Base-by-base conservation (phyloP, 2,797 vertebrate genomes). In the Oryzias sinensis region DNA sequence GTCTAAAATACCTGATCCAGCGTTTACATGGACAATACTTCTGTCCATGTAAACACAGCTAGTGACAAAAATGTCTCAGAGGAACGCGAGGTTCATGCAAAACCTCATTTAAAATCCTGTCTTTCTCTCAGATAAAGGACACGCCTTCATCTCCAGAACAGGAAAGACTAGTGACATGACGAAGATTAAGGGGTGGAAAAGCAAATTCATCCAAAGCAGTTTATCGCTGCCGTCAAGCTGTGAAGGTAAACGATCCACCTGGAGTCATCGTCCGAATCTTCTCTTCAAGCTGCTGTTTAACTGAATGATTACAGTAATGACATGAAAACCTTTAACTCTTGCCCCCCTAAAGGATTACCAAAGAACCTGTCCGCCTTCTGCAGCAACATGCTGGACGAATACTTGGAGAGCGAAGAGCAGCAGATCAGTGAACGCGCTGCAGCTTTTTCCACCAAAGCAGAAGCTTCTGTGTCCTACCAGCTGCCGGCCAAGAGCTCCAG, bases 281-380 rank as follows among this genome's bases (percentile, higher is more conserved):
- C 33, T 52, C 68, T 71, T 52, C 68, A 5, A 17, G 20, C 49
- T 2, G 2, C 49, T 22, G 56, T 50, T 72, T 15, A 72, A 67
- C 72, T 72, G 16, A 33, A 53, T 53, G 37, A 77, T 76, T 43
- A 69, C 37, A 46, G 56, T 59, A 41, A 49, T 70, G 62, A 54
- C 18, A 72, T 27, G 6, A 59, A 33, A 56, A 47, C 24, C 48
- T 43, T 64, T 65, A 52, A 3, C 64, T 68, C 9, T 61, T 43
- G n/a, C 13, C 44, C 42, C 79, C 37, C 22, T 62, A 44, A 72
- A 79, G 84, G 66, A 54, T 55, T 68, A 59, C 82, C 93, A 72
- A 97, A 95, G 88, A 96, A 98, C 76, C 93, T 93, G 13, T 98
- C 97, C n/a, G 97, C 96, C 0, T 99, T 99, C 88, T 96, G 94